These are phyloP conservation scores for Lasioglossum pauxillum DNA, from an alignment of 2,888 invertebrate genomes.

Conservation along the genomic window DNA sequence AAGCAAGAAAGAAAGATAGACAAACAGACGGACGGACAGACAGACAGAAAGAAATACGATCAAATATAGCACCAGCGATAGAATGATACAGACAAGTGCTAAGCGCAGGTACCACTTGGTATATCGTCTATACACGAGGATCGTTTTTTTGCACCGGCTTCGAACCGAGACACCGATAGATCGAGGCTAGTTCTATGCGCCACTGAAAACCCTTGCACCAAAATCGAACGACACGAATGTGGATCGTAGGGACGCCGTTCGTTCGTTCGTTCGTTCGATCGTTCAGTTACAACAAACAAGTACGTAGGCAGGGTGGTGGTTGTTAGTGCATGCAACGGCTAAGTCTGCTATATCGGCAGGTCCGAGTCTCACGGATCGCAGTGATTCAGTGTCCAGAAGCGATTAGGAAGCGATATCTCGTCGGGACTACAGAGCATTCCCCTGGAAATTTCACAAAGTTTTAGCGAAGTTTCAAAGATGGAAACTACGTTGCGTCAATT, in stretches of 20 bases:
- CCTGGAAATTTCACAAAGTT: neutral
- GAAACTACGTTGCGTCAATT: neutral
- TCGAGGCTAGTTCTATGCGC: constrained; percentile 23
- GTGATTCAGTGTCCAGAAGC: constrained; percentile 4
- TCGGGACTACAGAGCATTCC: neutral
- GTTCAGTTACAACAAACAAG: constrained; percentile 79
- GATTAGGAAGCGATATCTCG: neutral
- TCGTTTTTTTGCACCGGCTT: constrained; percentile 1
- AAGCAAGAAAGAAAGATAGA: constrained; percentile 20
- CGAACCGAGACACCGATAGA: constrained; percentile 13
- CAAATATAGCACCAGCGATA: constrained; percentile 49
- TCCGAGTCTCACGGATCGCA: neutral
- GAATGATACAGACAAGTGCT: constrained; percentile 48
- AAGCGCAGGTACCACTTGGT: constrained; percentile 45
- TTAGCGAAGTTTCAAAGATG: neutral
- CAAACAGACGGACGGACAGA: constrained; percentile 18
- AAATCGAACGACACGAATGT: constrained; percentile 21
- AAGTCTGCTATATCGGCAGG: constrained; percentile 59
- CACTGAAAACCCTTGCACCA: constrained; percentile 41
- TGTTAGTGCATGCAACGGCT: constrained; percentile 80
- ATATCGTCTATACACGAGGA: neutral
- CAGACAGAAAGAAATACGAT: constrained; percentile 21
- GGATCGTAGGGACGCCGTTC: neutral
- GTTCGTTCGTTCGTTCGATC: constrained; percentile 53
- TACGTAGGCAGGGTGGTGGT: constrained; percentile 75